Evolutionary conservation across 2,797 vertebrate species (phyloP), one percentile per base, ranked within the genome.

Genomic region (Pipistrellus kuhlii): DNA sequence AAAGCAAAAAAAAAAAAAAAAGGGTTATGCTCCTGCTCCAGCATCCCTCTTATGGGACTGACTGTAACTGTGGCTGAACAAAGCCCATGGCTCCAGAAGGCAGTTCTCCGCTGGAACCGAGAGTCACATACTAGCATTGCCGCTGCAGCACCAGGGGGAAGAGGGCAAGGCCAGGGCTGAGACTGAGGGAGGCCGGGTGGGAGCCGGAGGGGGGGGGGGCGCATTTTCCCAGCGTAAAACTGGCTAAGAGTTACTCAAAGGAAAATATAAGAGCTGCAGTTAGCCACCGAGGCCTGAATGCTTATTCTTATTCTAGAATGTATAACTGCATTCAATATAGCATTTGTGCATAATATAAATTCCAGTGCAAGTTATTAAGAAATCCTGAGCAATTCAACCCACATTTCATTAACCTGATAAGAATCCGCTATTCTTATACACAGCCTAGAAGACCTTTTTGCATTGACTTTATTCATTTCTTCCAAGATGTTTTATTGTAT

Each of bases 351-450:
- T 23, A 51, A 59, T 32, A 38, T 25, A 82, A 87, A 55, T 59
- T 69, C 76, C 48, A 32, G 48, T 84, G 85, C 62, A n/a, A 72
- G 13, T 57, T 80, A 84, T 48, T 62, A 68, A 76, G 66, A 75
- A 48, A 21, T 53, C 35, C 55, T 51, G 27, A 96, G 53, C 44
- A 76, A 66, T 15, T 53, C 87, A 88, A 75, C 10, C 27, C 44
- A n/a, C 17, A 84, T 90, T 93, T 91, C 69, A 90, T 25, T 78
- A 92, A 91, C 44, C 38, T 62, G 27, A 32, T 32, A 71, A 85
- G 21, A 92, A 86, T 62, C 93, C 81, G 51, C 62, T 59, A 53
- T 53, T 80, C 71, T 32, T 81, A 46, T 76, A 57, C 38, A 76
- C 12, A 76, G 13, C 75, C 25, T 41, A 64, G 30, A 92, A 38